Percentiles rank a stretch among this genome's conserved stretches.
phyloP scores from a whole-genome alignment of 2,797 vertebrate genomes.

The Enteromius anoplus region DNA sequence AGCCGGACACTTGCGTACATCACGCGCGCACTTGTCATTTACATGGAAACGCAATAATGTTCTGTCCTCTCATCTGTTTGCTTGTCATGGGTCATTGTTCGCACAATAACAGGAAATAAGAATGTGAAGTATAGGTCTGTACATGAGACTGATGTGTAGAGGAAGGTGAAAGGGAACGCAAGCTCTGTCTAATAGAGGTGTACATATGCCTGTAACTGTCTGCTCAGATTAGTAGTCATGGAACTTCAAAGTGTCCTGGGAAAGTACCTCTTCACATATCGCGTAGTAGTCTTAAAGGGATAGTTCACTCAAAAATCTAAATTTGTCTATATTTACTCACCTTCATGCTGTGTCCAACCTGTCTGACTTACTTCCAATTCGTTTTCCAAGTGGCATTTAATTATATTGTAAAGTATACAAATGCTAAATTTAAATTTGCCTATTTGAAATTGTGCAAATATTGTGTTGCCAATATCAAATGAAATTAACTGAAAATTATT shows the following conservation, averaged over 20 bases:
- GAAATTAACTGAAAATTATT: not conserved
- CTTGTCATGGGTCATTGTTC: slow-evolving; percentile 69
- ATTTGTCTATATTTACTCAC: not conserved
- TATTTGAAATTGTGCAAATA: not conserved
- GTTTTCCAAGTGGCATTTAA: not conserved
- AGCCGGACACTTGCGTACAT: slow-evolving; percentile 78
- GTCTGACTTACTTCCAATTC: not conserved
- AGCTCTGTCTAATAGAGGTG: slow-evolving; percentile 17
- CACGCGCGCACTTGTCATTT: slow-evolving; percentile 75
- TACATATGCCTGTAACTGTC: not conserved
- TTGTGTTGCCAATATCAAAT: not conserved
- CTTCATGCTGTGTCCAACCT: not conserved
- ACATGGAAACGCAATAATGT: slow-evolving; percentile 79
- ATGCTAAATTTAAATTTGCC: not conserved
- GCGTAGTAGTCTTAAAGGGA: not conserved
- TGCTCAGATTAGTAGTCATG: not conserved
- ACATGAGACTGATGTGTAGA: slow-evolving; percentile 47
- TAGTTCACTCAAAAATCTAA: not conserved
- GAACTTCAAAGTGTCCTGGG: slow-evolving; percentile 9
- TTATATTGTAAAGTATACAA: not conserved
- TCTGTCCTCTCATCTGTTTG: slow-evolving; percentile 71
- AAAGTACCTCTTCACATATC: not conserved
- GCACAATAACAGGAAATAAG: slow-evolving; percentile 73
- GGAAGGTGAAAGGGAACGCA: slow-evolving; percentile 12
- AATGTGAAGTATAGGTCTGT: slow-evolving; percentile 60